phyloP scores from a whole-genome alignment of 2,113 vertebrate species.

The Garra rufa region DNA sequence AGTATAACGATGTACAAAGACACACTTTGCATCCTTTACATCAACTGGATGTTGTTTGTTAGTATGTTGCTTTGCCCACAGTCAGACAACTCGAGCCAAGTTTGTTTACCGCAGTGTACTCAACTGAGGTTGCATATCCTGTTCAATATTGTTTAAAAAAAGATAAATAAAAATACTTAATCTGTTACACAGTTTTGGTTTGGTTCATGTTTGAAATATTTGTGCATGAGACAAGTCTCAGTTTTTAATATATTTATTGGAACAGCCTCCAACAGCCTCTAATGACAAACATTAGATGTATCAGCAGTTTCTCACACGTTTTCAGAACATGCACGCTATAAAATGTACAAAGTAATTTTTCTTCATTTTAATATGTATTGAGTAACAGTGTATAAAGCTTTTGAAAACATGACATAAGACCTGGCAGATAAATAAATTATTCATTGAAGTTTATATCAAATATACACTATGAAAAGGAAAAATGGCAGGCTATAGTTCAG shows the following conservation, averaged over 20 bases:
- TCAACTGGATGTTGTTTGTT: slow-evolving; percentile 57
- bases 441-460: slow-evolving; percentile 48
- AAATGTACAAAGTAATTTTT: slow-evolving; percentile 46
- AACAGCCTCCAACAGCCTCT: slow-evolving; percentile 17
- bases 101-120: slow-evolving; percentile 70
- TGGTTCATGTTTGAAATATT: background rate
- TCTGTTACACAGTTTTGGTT: background rate
- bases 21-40: slow-evolving; percentile 50
- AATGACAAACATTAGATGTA: slow-evolving; percentile 33
- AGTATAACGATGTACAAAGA: slow-evolving; percentile 62
- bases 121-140: slow-evolving; percentile 65
- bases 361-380: slow-evolving; percentile 64
- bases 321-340: slow-evolving; percentile 34
- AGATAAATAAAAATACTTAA: slow-evolving; percentile 59
- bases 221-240: background rate
- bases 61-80: slow-evolving; percentile 48
- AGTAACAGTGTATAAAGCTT: slow-evolving; percentile 38
- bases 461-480: slow-evolving; percentile 18
- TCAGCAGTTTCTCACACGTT: slow-evolving; percentile 35
- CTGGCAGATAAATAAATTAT: slow-evolving; percentile 63
- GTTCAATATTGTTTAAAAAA: slow-evolving; percentile 69
- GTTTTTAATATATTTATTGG: slow-evolving; percentile 25
- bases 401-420: slow-evolving; percentile 31
- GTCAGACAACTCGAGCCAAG: slow-evolving; percentile 46
- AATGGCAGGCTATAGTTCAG: slow-evolving; percentile 38